These are phyloP conservation scores for Tethya wilhelma DNA, from an alignment of 37 sponge, comb jelly and placozoan genomes.

Conservation along the genomic window DNA sequence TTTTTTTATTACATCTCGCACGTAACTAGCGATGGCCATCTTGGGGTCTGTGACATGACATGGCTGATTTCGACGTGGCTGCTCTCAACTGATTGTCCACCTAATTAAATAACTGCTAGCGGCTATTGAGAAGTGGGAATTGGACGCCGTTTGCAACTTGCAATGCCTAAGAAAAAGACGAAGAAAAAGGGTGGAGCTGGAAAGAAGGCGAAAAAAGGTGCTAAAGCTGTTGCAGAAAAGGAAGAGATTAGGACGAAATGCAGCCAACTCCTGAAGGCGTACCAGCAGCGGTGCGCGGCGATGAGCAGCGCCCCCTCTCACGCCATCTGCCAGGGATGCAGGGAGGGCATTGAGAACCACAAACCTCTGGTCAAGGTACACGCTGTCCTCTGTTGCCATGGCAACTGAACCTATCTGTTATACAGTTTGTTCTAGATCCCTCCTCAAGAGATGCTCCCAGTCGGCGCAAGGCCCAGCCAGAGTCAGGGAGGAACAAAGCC, in stretches of 20 bases:
- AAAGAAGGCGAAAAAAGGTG: constrained; percentile 16
- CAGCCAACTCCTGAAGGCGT: constrained; percentile 43
- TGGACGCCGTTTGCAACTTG: too few species aligned
- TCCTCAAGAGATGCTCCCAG: neutral
- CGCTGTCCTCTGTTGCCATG: neutral
- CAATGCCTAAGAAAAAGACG: too few species aligned
- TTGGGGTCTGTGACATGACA: too few species aligned
- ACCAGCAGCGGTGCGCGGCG: constrained; percentile 25
- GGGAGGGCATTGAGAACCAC: constrained; percentile 29
- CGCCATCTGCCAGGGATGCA: neutral
- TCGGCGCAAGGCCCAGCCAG: neutral
- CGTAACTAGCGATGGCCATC: too few species aligned
- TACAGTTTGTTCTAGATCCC: constrained; percentile 4
- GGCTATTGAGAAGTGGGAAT: too few species aligned
- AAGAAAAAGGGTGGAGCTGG: constrained; percentile 48
- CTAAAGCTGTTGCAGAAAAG: constrained; percentile 37
- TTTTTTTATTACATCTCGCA: too few species aligned
- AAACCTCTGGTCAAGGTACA: constrained; percentile 36
- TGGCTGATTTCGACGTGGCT: too few species aligned
- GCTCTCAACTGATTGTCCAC: too few species aligned
- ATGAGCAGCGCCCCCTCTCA: neutral
- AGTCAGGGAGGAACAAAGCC: neutral
- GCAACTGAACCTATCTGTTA: neutral
- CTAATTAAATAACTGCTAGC: too few species aligned
- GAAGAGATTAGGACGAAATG: constrained; percentile 13